These are phyloP conservation scores for Craniophora ligustri DNA, from an alignment of 2,888 invertebrate species.

Conservation along the genomic window DNA sequence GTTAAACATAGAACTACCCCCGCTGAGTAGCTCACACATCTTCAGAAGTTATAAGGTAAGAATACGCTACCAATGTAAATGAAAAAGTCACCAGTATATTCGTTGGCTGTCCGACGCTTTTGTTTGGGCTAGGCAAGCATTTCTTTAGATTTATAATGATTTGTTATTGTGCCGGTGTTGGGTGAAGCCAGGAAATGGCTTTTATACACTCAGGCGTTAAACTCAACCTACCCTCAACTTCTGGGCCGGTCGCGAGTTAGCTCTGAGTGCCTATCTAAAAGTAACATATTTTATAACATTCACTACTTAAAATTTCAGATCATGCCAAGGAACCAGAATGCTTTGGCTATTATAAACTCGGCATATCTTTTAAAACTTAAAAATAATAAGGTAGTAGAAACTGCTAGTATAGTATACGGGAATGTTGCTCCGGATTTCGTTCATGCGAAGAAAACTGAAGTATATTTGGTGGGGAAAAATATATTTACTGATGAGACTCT, in stretches of 20 bases:
- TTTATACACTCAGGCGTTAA: too few species aligned
- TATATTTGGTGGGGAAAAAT: conserved; percentile 80
- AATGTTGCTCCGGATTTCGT: conserved; percentile 88
- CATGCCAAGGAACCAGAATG: conserved; percentile 92
- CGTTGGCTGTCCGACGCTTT: too few species aligned
- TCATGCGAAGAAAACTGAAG: conserved; percentile 90
- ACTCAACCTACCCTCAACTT: too few species aligned
- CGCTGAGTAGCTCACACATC: conserved; percentile 81
- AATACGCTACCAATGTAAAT: too few species aligned
- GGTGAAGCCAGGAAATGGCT: too few species aligned
- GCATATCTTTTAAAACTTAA: conserved; percentile 90
- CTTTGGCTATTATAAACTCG: conserved; percentile 93
- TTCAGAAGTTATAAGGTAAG: conserved; percentile 91
- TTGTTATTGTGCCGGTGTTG: too few species aligned
- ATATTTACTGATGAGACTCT: conserved; percentile 76
- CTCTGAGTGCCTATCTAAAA: too few species aligned
- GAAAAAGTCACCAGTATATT: too few species aligned
- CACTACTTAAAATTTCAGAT: conserved; percentile 84
- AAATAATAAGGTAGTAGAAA: conserved; percentile 59
- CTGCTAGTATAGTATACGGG: conserved; percentile 90
- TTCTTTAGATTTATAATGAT: too few species aligned
- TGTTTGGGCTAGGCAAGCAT: too few species aligned
- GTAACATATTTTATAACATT: too few species aligned
- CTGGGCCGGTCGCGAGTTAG: too few species aligned
- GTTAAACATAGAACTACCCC: conserved; percentile 87